phyloP scores from a whole-genome alignment of 2,888 invertebrate species.

The Dusona sp. region DNA sequence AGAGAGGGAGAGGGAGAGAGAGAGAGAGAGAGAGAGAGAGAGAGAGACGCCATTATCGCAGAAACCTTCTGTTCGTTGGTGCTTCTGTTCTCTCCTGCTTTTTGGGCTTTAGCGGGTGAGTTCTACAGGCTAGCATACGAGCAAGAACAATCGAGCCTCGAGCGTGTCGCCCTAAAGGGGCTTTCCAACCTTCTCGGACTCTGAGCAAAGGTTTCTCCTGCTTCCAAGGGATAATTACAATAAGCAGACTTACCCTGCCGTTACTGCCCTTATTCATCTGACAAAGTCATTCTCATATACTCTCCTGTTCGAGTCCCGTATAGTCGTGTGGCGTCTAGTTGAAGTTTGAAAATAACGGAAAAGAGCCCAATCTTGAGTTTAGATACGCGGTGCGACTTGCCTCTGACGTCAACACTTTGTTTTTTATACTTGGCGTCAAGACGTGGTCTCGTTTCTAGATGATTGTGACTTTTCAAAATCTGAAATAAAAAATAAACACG shows the following conservation, averaged over 20 bases:
- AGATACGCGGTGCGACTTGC: no score
- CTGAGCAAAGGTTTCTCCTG: conserved; percentile 58
- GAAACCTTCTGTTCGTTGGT: conserved; percentile 57
- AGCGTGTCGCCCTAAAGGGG: conserved; percentile 77
- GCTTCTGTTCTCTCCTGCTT: conserved; percentile 61
- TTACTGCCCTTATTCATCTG: conserved; percentile 73
- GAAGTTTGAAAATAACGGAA: no score
- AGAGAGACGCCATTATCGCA: conserved; percentile 65
- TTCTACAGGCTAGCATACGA: conserved; percentile 73
- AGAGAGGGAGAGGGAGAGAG: conserved; percentile 30
- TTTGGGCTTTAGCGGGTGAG: conserved; percentile 37
- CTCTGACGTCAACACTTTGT: no score
- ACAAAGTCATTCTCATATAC: conserved; percentile 77
- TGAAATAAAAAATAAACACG: background rate
- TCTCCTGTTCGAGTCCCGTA: conserved; percentile 24
- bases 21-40: conserved; percentile 36
- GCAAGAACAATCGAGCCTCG: conserved; percentile 80
- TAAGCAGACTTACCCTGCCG: conserved; percentile 76
- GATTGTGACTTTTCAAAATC: background rate
- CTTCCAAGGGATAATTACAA: conserved; percentile 80
- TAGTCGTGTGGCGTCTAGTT: no score
- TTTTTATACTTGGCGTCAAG: no score
- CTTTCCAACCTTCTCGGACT: conserved; percentile 69
- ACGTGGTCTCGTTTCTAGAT: no score
- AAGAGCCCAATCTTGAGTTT: no score